Percentiles rank a stretch among this genome's conserved stretches.
Conservation (phyloP, 2,888 invertebrate species). For the Tillus elongatus region DNA sequence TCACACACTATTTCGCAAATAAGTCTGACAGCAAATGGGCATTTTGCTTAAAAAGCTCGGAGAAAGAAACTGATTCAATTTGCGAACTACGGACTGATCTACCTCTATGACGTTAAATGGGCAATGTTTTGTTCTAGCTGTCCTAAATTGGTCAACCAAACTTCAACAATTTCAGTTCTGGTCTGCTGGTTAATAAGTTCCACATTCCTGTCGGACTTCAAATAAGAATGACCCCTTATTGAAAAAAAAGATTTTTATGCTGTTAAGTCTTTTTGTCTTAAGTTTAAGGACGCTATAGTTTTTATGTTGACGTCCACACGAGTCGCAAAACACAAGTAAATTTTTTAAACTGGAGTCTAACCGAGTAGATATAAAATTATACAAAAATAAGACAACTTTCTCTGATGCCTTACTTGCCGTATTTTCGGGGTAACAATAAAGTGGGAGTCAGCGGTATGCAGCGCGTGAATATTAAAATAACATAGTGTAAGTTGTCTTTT, state of each 20-base stretch:
- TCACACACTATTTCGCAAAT: no score
- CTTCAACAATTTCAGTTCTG: no score
- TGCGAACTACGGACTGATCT: no score
- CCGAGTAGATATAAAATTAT: constrained; percentile 18
- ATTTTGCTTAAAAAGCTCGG: no score
- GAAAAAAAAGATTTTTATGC: constrained; percentile 1
- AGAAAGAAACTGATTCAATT: no score
- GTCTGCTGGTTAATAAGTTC: constrained; percentile 15
- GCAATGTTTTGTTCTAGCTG: no score
- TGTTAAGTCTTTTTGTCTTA: constrained; percentile 11
- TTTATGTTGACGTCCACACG: constrained; percentile 27
- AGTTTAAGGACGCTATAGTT: constrained; percentile 25
- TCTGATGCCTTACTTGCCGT: constrained; percentile 22
- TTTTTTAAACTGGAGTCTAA: constrained; percentile 15
- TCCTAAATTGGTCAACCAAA: no score
- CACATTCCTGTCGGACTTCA: constrained; percentile 9
- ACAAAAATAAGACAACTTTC: constrained; percentile 21
- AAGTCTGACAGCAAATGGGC: no score
- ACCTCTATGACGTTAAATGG: no score
- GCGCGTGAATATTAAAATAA: constrained; percentile 23
- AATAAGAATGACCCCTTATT: constrained; percentile 10
- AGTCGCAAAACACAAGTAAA: constrained; percentile 27
- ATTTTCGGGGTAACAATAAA: constrained; percentile 22
- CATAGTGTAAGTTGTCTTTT: constrained; percentile 21
- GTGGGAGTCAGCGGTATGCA: constrained; percentile 17